These are phyloP conservation scores for Gopherus flavomarginatus DNA, from an alignment of 2,113 vertebrate genomes.

Conservation along the genomic window DNA sequence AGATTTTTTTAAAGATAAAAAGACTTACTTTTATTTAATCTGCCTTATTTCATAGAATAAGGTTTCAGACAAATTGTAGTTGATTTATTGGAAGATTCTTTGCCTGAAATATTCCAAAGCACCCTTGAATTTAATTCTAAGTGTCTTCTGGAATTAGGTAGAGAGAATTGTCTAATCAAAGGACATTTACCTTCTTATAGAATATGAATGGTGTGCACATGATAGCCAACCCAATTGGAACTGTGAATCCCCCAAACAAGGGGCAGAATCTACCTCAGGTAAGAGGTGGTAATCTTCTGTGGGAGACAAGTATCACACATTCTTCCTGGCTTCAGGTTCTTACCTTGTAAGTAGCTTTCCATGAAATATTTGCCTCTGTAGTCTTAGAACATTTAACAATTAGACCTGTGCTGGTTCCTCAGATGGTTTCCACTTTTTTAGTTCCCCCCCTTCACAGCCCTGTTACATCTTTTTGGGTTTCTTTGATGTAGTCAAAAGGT, in stretches of 20 bases:
- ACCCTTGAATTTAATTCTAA: not conserved
- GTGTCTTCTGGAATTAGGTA: not conserved
- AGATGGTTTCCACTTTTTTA: not conserved
- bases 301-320: accelerated
- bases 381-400: not conserved
- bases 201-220: constrained; percentile 83
- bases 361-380: not conserved
- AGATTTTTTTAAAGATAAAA: not conserved
- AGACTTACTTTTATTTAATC: not conserved
- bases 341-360: not conserved
- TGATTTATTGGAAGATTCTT: not conserved
- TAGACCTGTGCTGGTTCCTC: not conserved
- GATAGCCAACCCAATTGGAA: constrained; percentile 71
- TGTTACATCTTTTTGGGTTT: not conserved
- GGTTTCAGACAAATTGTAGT: not conserved
- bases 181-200: constrained; percentile 64
- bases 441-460: not conserved
- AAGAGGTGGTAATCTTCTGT: not conserved
- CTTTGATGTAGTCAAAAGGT: not conserved
- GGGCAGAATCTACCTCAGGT: constrained; percentile 87
- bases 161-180: constrained; percentile 28
- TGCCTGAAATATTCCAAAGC: not conserved
- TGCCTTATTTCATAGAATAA: not conserved
- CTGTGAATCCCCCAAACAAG: constrained; percentile 75
- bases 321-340: not conserved